phyloP scores from a whole-genome alignment of 2,797 vertebrate species.

The Myotis daubentonii region DNA sequence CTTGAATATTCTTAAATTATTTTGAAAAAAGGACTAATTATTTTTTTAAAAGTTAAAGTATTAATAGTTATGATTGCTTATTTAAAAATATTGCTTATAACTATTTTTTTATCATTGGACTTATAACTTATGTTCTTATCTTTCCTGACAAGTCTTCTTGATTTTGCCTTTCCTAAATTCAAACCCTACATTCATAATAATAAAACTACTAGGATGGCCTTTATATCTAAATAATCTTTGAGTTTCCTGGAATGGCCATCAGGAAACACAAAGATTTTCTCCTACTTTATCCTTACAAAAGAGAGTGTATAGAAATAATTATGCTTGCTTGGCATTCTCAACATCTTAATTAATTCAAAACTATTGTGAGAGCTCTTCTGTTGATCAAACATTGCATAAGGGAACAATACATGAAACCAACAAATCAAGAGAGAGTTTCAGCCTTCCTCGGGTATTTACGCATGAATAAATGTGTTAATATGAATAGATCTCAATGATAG shows the following conservation, averaged over 20 bases:
- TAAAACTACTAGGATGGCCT: conserved; percentile 16
- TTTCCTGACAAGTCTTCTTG: neutral
- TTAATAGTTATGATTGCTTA: neutral
- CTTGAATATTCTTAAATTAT: neutral
- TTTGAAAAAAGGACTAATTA: conserved; percentile 9
- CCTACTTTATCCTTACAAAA: neutral
- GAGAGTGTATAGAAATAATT: conserved; percentile 40
- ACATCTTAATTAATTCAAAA: conserved; percentile 57
- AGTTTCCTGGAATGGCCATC: neutral
- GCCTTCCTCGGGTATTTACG: neutral
- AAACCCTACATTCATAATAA: neutral
- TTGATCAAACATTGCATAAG: conserved; percentile 50
- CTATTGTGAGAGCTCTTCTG: conserved; percentile 42
- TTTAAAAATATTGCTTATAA: neutral
- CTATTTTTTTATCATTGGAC: neutral
- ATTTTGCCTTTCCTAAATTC: conserved; percentile 32
- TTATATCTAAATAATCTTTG: conserved; percentile 31
- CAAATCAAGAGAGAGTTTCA: conserved; percentile 39
- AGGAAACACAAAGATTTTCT: neutral
- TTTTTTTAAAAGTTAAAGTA: neutral
- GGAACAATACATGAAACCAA: neutral
- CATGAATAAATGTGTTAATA: conserved; percentile 36
- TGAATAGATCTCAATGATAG: conserved; percentile 10
- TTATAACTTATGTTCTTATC: neutral
- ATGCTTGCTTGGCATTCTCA: neutral